Conservation (phyloP, 2,797 vertebrate species). For the Psittacula derbiana region DNA sequence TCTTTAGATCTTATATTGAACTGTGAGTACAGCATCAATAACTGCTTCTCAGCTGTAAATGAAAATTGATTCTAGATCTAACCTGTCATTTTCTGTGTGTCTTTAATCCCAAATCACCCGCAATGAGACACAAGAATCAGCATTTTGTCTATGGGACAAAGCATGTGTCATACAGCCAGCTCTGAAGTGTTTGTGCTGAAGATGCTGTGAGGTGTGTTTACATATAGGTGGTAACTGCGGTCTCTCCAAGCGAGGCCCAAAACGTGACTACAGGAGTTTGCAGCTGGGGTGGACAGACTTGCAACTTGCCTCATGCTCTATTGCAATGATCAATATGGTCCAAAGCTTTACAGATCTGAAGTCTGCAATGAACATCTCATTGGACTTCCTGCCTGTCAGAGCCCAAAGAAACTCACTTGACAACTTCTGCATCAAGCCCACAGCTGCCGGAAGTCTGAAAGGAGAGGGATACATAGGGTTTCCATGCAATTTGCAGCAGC, state of each 20-base stretch:
- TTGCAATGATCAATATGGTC: background rate
- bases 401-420: background rate
- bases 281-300: background rate
- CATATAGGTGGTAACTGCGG: fast-evolving
- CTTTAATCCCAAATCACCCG: slow-evolving; percentile 64
- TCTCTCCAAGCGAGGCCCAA: background rate
- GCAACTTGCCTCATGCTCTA: background rate
- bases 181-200: background rate
- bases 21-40: slow-evolving; percentile 76
- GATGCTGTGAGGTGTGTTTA: background rate
- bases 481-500: background rate
- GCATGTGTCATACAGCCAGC: background rate
- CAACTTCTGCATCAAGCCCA: background rate
- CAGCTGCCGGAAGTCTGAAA: background rate
- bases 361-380: background rate
- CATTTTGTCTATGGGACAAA: background rate
- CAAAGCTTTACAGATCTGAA: background rate
- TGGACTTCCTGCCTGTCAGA: background rate
- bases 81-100: slow-evolving; percentile 67
- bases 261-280: background rate
- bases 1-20: slow-evolving; percentile 79
- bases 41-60: slow-evolving; percentile 78
- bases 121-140: slow-evolving; percentile 45
- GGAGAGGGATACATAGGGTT: background rate
- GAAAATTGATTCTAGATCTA: slow-evolving; percentile 81